Percentiles rank a stretch among this genome's conserved stretches.
Conservation (phyloP, 2,888 invertebrate genomes). For the Acrocyrtus sp. region DNA sequence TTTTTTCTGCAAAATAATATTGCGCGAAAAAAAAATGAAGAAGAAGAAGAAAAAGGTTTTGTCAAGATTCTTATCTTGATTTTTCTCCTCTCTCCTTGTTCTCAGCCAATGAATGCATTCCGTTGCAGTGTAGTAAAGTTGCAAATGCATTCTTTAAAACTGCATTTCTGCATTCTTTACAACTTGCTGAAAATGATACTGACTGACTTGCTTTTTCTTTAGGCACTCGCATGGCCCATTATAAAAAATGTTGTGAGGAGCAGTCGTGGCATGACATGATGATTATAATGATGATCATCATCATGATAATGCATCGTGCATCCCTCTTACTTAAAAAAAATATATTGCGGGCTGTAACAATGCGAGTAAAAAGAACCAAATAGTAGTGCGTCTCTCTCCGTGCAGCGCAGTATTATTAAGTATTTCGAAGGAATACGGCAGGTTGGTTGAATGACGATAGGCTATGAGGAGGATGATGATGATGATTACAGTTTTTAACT, state of each 20-base stretch:
- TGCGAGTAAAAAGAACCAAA: too few relatives aligned
- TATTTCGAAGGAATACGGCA: conserved; percentile 23
- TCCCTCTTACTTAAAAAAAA: background rate
- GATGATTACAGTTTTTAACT: conserved; percentile 25
- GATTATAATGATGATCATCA: conserved; percentile 30
- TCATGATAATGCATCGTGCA: background rate
- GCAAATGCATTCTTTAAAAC: conserved; percentile 14
- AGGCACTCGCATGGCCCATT: background rate
- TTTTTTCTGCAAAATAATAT: conserved; percentile 9
- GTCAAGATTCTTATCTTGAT: conserved; percentile 9
- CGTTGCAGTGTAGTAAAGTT: conserved; percentile 15
- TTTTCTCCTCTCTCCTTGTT: conserved; percentile 7
- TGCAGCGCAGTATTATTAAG: background rate
- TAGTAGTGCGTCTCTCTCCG: too few relatives aligned
- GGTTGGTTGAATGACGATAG: conserved; percentile 11
- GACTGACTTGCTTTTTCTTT: background rate
- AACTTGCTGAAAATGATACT: background rate
- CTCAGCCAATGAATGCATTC: conserved; percentile 34
- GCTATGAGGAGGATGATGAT: background rate
- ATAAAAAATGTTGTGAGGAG: conserved; percentile 15
- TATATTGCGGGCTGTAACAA: too few relatives aligned
- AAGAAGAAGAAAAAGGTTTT: background rate
- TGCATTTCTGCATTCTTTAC: background rate
- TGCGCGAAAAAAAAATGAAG: background rate
- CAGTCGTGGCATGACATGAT: conserved; percentile 41